These are phyloP conservation scores for Takifugu ocellatus DNA, from an alignment of 2,797 vertebrate genomes.

Conservation along the genomic window DNA sequence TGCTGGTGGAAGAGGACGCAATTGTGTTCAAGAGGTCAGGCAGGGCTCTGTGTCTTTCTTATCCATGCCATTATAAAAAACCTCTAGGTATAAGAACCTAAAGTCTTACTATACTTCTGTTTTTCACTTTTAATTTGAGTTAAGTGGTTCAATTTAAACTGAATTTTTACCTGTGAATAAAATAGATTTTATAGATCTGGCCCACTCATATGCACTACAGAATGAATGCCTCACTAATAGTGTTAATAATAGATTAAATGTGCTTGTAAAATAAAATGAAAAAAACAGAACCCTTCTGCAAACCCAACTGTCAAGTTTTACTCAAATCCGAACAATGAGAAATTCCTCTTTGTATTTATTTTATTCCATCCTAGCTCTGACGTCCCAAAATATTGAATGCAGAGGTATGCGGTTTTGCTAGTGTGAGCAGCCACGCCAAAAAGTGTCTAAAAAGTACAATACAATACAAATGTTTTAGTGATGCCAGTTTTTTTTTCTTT, in stretches of 20 bases:
- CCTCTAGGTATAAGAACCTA: background rate
- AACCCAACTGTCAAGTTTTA: background rate
- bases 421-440: background rate
- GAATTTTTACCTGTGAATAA: background rate
- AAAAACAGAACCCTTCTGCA: background rate
- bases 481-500: slow-evolving; percentile 17
- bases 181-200: too few species aligned
- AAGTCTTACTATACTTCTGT: background rate
- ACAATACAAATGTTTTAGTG: slow-evolving; percentile 11
- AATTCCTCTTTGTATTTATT: background rate
- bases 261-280: background rate
- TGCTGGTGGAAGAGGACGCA: slow-evolving; percentile 44
- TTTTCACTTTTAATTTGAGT: background rate
- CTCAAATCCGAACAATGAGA: background rate
- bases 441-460: slow-evolving; percentile 3
- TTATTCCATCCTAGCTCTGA: slow-evolving; percentile 9
- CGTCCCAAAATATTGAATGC: background rate
- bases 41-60: slow-evolving; percentile 14
- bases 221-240: too few species aligned
- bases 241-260: background rate
- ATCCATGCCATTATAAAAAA: slow-evolving; percentile 2
- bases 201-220: too few species aligned
- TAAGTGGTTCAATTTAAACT: background rate
- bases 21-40: slow-evolving; percentile 58
- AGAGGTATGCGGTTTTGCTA: background rate